Percentiles rank a stretch among this genome's conserved stretches.
Evolutionary conservation across 2,888 invertebrate genomes (phyloP).

Genomic region (Halictus ligatus): DNA sequence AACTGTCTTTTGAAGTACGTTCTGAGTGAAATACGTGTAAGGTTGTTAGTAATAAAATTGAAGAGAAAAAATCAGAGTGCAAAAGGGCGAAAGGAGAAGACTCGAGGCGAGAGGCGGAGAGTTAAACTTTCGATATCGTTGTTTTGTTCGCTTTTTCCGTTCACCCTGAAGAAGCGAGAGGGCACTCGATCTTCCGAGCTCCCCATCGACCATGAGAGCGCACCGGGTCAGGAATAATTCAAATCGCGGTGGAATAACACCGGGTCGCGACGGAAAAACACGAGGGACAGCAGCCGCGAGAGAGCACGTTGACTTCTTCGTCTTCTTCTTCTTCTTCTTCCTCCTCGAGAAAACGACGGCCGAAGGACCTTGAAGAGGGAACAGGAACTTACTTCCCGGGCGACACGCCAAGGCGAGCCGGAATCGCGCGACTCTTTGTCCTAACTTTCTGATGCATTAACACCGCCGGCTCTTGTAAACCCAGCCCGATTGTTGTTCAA

Average conservation of each 20-base stretch:
- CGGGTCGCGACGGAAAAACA: conserved; percentile 37
- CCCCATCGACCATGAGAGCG: conserved; percentile 33
- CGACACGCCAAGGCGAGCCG: conserved; percentile 74
- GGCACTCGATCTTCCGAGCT: conserved; percentile 4
- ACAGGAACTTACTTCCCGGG: conserved; percentile 74
- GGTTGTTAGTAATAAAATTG: too few species aligned
- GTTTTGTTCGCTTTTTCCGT: neutral
- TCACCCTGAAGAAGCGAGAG: neutral
- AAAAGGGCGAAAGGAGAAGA: neutral
- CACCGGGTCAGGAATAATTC: conserved; percentile 33
- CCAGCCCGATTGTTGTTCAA: conserved; percentile 13
- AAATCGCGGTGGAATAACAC: conserved; percentile 33
- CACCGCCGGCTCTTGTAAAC: conserved; percentile 11
- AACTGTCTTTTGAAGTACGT: neutral
- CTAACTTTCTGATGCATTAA: conserved; percentile 44
- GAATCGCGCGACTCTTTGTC: conserved; percentile 65
- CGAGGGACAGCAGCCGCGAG: conserved; percentile 33
- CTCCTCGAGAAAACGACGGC: neutral
- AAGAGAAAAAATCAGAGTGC: neutral
- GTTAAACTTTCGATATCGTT: neutral
- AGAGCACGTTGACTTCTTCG: conserved; percentile 72
- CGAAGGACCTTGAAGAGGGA: conserved; percentile 76
- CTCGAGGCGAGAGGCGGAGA: neutral
- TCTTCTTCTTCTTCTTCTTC: neutral
- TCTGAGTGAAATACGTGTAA: neutral